Percentiles rank a stretch among this genome's conserved stretches.
These are phyloP conservation scores for Notocelia uddmanniana DNA, from an alignment of 2,888 invertebrate species.

Conservation along the genomic window DNA sequence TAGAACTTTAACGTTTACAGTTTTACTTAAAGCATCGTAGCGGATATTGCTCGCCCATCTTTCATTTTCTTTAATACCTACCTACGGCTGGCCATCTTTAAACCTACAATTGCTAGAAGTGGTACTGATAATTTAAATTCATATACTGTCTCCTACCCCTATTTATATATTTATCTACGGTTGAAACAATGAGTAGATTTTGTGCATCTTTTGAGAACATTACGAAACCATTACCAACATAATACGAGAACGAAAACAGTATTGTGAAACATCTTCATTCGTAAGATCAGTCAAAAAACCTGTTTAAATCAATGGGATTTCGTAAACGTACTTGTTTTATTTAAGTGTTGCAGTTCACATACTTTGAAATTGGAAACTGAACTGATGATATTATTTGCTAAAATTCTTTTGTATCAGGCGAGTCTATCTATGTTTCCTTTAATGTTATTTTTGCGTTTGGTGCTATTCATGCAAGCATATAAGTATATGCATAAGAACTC, in stretches of 20 bases:
- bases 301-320: conserved; percentile 23
- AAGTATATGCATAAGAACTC: too few relatives aligned
- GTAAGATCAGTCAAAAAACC: conserved; percentile 19
- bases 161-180: too few relatives aligned
- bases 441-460: conserved; percentile 5
- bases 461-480: too few relatives aligned
- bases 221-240: conserved; percentile 8
- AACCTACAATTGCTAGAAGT: too few relatives aligned
- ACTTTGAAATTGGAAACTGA: background rate
- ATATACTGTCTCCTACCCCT: too few relatives aligned
- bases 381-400: conserved; percentile 25
- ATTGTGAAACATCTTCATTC: conserved; percentile 36
- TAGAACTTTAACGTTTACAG: too few relatives aligned
- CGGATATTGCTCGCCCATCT: too few relatives aligned
- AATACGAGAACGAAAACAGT: conserved; percentile 14
- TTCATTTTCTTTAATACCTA: too few relatives aligned
- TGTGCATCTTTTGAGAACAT: conserved; percentile 9
- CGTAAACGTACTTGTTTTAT: background rate
- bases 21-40: too few relatives aligned
- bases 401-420: background rate
- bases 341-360: background rate
- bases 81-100: too few relatives aligned
- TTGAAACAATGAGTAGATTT: background rate
- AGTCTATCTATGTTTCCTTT: conserved; percentile 9
- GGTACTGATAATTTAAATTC: too few relatives aligned